Percentiles rank a stretch among this genome's conserved stretches.
Evolutionary conservation across 2,113 vertebrate species (phyloP).

Genomic region (Caretta caretta): DNA sequence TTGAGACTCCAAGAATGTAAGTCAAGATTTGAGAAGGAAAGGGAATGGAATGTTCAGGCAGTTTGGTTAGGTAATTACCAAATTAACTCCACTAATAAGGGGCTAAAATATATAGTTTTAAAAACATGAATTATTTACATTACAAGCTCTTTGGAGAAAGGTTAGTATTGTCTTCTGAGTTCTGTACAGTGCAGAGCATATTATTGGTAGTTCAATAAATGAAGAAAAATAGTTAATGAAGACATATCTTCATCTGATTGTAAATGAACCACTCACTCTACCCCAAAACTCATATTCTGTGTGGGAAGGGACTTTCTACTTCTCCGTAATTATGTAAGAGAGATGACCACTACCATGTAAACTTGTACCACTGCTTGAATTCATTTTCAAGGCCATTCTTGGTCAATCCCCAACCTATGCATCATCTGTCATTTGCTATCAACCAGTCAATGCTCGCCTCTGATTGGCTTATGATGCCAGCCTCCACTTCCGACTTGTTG

Average conservation of each 20-base stretch:
- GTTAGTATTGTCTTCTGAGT: not conserved
- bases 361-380: not conserved
- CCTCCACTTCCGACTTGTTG: not conserved
- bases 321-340: not conserved
- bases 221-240: not conserved
- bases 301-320: accelerated
- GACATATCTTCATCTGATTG: not conserved
- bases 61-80: not conserved
- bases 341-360: not conserved
- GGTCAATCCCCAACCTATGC: not conserved
- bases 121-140: accelerated
- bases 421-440: not conserved
- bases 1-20: not conserved
- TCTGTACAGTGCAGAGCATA: accelerated
- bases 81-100: not conserved
- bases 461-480: not conserved
- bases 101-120: accelerated
- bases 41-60: not conserved
- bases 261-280: not conserved
- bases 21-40: not conserved
- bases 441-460: not conserved
- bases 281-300: not conserved
- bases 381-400: not conserved
- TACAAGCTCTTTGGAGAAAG: not conserved
- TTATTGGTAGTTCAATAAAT: not conserved